These are phyloP conservation scores for Actias luna DNA, from an alignment of 2,888 invertebrate genomes.

Conservation along the genomic window DNA sequence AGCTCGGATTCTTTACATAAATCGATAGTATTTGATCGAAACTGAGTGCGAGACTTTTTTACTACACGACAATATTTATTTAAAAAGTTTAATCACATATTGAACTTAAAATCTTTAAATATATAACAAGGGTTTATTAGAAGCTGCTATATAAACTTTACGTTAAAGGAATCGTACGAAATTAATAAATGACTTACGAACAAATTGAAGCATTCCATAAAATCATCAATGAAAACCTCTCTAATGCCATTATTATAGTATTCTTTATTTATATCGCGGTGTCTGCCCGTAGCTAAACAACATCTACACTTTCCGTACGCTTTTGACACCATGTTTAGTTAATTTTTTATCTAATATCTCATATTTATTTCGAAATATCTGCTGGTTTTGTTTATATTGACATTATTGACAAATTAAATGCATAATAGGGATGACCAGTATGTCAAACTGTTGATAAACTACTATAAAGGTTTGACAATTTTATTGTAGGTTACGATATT, in stretches of 20 bases:
- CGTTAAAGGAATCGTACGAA: background rate
- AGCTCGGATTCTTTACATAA: too few relatives aligned
- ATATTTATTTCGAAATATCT: background rate
- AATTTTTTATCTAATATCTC: background rate
- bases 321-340: conserved; percentile 14
- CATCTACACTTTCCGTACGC: conserved; percentile 19
- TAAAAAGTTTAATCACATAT: too few relatives aligned
- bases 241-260: conserved; percentile 19
- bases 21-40: too few relatives aligned
- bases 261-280: conserved; percentile 20
- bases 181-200: conserved; percentile 23
- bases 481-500: too few relatives aligned
- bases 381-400: background rate
- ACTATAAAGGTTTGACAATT: too few relatives aligned
- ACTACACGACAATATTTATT: too few relatives aligned
- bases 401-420: background rate
- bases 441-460: too few relatives aligned
- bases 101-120: background rate
- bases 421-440: background rate
- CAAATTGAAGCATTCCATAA: conserved; percentile 26
- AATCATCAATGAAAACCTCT: conserved; percentile 23
- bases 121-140: background rate
- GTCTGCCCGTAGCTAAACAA: conserved; percentile 17
- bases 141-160: background rate
- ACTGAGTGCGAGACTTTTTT: too few relatives aligned